These are phyloP conservation scores for Pelochelys cantorii DNA, from an alignment of 2,797 vertebrate genomes.

Conservation along the genomic window DNA sequence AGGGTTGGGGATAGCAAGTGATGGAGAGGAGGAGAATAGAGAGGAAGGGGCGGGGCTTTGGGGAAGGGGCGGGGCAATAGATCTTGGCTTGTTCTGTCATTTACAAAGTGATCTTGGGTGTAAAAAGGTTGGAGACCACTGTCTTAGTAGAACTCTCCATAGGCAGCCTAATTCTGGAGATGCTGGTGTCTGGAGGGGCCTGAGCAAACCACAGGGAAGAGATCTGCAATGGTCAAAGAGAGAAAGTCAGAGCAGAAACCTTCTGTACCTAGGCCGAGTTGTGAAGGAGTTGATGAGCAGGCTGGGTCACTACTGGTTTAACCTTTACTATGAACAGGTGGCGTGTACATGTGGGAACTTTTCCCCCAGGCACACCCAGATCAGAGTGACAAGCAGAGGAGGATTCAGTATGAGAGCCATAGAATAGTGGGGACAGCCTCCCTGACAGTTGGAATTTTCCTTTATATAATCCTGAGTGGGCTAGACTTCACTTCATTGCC, in stretches of 20 bases:
- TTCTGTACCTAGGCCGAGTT: neutral
- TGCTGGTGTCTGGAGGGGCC: neutral
- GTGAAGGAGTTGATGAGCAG: fast-evolving
- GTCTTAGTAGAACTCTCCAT: neutral
- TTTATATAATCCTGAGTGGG: too few relatives aligned
- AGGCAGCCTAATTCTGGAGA: neutral
- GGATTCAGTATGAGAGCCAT: neutral
- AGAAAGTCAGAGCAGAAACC: neutral
- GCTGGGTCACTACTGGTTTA: neutral
- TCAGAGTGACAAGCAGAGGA: neutral
- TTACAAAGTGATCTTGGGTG: too few relatives aligned
- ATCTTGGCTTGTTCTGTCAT: too few relatives aligned
- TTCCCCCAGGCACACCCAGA: neutral
- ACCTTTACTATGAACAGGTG: neutral
- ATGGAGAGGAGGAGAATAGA: too few relatives aligned
- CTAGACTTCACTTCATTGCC: too few relatives aligned
- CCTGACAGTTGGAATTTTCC: neutral
- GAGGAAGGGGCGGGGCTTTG: too few relatives aligned
- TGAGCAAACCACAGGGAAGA: neutral
- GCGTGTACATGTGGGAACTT: neutral
- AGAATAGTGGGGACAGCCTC: neutral
- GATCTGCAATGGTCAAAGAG: neutral
- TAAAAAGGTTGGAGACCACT: too few relatives aligned
- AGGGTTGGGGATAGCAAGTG: too few relatives aligned
- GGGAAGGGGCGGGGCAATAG: too few relatives aligned